These are phyloP conservation scores for Lepilemur ruficaudatus DNA, from an alignment of 2,797 vertebrate species.

Conservation along the genomic window DNA sequence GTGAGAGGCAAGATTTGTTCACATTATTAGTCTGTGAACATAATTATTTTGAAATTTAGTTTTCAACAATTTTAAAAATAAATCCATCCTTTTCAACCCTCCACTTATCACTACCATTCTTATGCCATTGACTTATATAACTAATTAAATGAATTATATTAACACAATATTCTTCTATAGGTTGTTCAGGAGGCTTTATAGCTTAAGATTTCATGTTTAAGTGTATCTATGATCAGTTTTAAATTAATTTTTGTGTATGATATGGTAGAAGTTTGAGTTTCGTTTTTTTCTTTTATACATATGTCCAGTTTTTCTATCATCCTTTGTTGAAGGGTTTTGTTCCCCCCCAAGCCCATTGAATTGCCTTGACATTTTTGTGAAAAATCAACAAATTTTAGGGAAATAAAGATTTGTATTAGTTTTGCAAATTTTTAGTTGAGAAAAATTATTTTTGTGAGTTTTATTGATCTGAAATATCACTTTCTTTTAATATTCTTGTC, in stretches of 20 bases:
- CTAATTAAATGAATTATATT: background rate
- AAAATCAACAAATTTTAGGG: background rate
- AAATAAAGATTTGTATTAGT: background rate
- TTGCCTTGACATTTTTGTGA: background rate
- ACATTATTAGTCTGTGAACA: background rate
- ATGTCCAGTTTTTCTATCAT: background rate
- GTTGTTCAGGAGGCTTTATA: background rate
- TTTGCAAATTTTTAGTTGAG: background rate
- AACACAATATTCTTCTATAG: background rate
- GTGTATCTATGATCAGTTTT: background rate
- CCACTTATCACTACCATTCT: background rate
- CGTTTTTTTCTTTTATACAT: background rate
- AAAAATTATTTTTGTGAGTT: background rate
- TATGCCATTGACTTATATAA: background rate
- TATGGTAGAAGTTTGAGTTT: background rate
- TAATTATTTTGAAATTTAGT: background rate
- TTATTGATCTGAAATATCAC: background rate
- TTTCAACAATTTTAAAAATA: background rate
- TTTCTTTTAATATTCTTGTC: background rate
- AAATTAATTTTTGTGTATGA: background rate
- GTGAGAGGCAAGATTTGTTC: background rate
- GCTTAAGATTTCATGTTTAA: background rate
- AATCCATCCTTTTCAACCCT: background rate
- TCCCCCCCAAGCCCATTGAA: fast-evolving
- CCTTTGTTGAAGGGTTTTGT: background rate